A percentile compares a stretch with the other conserved stretches of the same genome.
Evolutionary conservation across 1,140 invertebrate species (phyloP).

Genomic region (Drosophila sucinea): DNA sequence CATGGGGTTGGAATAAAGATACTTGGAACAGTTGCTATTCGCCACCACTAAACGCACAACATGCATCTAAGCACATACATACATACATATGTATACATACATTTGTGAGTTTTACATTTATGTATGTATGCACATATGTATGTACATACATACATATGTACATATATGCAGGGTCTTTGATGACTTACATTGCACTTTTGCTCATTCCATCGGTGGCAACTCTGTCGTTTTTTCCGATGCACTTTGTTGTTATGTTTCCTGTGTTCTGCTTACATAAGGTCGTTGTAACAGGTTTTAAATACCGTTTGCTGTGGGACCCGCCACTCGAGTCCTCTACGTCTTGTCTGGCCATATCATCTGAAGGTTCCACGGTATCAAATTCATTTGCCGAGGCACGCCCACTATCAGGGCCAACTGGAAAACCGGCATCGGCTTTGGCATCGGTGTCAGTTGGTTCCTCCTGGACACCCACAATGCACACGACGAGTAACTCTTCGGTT

Average conservation of each 20-base stretch:
- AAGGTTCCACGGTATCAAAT: slow-evolving; percentile 40
- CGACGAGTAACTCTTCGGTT: slow-evolving; percentile 39
- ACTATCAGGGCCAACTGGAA: slow-evolving; percentile 50
- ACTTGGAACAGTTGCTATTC: slow-evolving; percentile 1
- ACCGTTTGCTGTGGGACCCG: slow-evolving; percentile 68
- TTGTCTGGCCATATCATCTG: not conserved
- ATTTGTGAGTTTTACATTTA: not conserved
- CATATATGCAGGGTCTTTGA: not conserved
- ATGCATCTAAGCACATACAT: slow-evolving; percentile 1
- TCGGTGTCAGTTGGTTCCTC: slow-evolving; percentile 35
- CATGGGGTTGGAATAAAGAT: slow-evolving; percentile 7
- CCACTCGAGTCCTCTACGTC: slow-evolving; percentile 25
- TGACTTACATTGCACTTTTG: slow-evolving; percentile 28
- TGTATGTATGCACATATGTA: not conserved
- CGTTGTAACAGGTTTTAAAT: slow-evolving; percentile 41
- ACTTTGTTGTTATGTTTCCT: slow-evolving; percentile 11
- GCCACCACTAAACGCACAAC: slow-evolving; percentile 8
- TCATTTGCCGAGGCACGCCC: slow-evolving; percentile 69
- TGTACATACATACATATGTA: not conserved
- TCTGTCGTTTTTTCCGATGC: not conserved
- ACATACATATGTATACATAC: not conserved
- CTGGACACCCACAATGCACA: slow-evolving; percentile 47
- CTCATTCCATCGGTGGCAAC: not conserved
- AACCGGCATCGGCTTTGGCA: slow-evolving; percentile 11
- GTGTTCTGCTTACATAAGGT: slow-evolving; percentile 24